A percentile compares a stretch with the other conserved stretches of the same genome.
Evolutionary conservation across 1,140 invertebrate genomes (phyloP).

Genomic region (Drosophila triauraria): DNA sequence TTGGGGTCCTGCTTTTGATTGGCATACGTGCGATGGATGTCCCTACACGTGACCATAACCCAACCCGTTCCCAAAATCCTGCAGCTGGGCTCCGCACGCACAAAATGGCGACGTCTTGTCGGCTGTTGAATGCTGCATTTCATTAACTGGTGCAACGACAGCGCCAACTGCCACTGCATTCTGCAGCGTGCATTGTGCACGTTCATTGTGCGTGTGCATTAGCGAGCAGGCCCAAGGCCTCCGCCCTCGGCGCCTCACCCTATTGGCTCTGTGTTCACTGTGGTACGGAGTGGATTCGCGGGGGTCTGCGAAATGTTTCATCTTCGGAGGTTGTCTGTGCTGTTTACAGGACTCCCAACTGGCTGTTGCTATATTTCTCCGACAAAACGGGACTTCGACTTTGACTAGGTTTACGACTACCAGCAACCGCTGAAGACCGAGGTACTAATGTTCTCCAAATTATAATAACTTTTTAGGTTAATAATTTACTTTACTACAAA

Average conservation of each 20-base stretch:
- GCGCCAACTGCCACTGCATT: constrained; percentile 31
- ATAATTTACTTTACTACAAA: no score
- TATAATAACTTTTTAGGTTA: no score
- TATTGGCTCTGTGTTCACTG: constrained; percentile 16
- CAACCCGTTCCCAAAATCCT: constrained; percentile 21
- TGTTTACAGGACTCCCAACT: no score
- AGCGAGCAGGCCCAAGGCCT: constrained; percentile 42
- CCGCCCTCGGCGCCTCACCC: background rate
- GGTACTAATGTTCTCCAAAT: no score
- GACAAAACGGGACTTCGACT: no score
- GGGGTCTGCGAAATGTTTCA: background rate
- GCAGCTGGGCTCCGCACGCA: constrained; percentile 49
- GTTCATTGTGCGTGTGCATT: constrained; percentile 79
- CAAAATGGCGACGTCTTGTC: constrained; percentile 70
- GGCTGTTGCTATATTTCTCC: no score
- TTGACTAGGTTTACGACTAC: no score
- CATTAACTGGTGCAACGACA: constrained; percentile 61
- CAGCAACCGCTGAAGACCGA: no score
- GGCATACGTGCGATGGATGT: constrained; percentile 66
- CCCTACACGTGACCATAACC: constrained; percentile 70
- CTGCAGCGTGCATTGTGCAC: constrained; percentile 55
- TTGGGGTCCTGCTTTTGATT: constrained; percentile 58
- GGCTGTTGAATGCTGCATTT: constrained; percentile 64
- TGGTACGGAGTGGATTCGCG: constrained; percentile 2
- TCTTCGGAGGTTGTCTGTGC: no score